Evolutionary conservation across 2,113 vertebrate species (phyloP).

Genomic region (Synodontis membranacea): DNA sequence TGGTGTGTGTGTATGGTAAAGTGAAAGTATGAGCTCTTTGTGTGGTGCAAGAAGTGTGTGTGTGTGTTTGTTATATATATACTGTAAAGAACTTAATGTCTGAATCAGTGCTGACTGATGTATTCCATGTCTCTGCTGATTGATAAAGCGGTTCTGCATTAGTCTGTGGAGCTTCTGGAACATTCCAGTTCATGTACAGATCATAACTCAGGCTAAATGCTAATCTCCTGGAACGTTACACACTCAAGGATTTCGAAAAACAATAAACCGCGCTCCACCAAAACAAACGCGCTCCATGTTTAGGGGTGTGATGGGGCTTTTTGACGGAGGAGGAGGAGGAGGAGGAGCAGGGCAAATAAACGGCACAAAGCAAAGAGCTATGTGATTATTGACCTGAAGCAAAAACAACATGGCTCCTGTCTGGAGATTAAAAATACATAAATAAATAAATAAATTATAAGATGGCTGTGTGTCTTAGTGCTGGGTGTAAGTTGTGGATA

Average conservation of each 20-base stretch:
- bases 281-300: not conserved
- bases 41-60: not conserved
- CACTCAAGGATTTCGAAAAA: slow-evolving; percentile 8
- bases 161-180: slow-evolving; percentile 31
- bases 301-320: not conserved
- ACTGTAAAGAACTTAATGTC: not conserved
- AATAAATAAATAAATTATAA: too few species aligned
- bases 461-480: not conserved
- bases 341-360: slow-evolving; percentile 10
- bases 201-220: slow-evolving; percentile 9
- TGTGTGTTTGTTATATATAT: not conserved
- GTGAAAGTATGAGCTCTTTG: not conserved
- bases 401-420: not conserved
- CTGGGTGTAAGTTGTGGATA: not conserved
- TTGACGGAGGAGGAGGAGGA: not conserved
- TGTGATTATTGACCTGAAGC: not conserved
- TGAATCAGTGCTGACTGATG: slow-evolving; percentile 27
- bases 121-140: slow-evolving; percentile 13
- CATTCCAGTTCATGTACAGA: slow-evolving; percentile 17
- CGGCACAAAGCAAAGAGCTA: not conserved
- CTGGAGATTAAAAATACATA: not conserved
- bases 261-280: not conserved
- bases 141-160: slow-evolving; percentile 6
- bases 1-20: not conserved
- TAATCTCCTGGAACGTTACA: slow-evolving; percentile 20